Base-by-base conservation (phyloP, 2,888 invertebrate species). In the Eudasyphora cyanicolor region DNA sequence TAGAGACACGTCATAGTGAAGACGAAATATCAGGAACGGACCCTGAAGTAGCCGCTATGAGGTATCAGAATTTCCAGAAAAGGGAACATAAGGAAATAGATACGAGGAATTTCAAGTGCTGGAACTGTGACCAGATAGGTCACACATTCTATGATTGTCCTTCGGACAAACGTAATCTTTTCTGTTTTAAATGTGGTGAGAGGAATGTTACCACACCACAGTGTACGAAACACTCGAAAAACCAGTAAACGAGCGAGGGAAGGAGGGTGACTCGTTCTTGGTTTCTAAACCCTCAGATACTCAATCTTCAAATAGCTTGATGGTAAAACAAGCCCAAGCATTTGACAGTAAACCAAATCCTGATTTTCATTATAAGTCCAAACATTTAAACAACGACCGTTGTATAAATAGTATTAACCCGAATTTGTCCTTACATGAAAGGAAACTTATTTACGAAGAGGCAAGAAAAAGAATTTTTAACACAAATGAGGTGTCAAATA, bases 261-360 rank as follows among this genome's bases (percentile, higher is more conserved):
- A 14, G 8, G 69, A 76, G 42, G 76, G 76, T 42, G 0, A 6
- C 32, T 76, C 76, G 69, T 76, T 76, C 57, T n/a, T n/a, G n/a
- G n/a, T n/a, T n/a, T n/a, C n/a, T n/a, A n/a, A n/a, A n/a, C n/a
- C n/a, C n/a, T n/a, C n/a, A n/a, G n/a, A n/a, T n/a, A n/a, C n/a
- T n/a, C n/a, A n/a, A n/a, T n/a, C n/a, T n/a, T n/a, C n/a, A n/a
- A n/a, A n/a, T n/a, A n/a, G n/a, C n/a, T n/a, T n/a, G n/a, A n/a
- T n/a, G n/a, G n/a, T n/a, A n/a, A n/a, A n/a, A n/a, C n/a, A n/a
- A n/a, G n/a, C n/a, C n/a, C n/a, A n/a, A n/a, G n/a, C n/a, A n/a
- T n/a, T n/a, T n/a, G n/a, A n/a, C n/a, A n/a, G n/a, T n/a, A n/a
- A n/a, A n/a, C n/a, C n/a, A n/a, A n/a, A n/a, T n/a, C n/a, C n/a